Percentiles rank a stretch among this genome's conserved stretches.
These are phyloP conservation scores for Steinernema feltiae DNA, from an alignment of 1,140 invertebrate genomes.

Conservation along the genomic window DNA sequence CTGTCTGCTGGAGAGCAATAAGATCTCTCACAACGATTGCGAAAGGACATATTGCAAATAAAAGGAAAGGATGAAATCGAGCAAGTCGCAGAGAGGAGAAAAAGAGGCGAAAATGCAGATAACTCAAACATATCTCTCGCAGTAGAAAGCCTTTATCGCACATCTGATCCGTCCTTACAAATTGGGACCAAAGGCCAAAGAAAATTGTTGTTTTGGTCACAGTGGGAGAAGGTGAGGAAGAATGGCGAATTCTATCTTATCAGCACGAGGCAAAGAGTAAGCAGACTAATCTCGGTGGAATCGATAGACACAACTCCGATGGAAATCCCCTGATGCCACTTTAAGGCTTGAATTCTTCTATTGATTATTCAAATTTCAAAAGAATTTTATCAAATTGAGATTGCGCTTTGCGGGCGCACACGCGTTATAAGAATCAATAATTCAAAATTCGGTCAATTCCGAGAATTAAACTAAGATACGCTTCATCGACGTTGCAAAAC, in stretches of 20 bases:
- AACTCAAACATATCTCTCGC: neutral
- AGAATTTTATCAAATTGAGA: neutral
- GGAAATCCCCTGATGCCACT: constrained; percentile 11
- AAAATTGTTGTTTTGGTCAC: too few species aligned
- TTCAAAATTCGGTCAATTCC: neutral
- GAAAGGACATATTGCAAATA: neutral
- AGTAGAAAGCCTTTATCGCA: neutral
- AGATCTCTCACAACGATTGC: neutral
- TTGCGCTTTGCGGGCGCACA: neutral
- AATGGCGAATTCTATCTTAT: too few species aligned
- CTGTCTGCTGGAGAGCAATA: neutral
- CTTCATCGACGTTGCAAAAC: neutral
- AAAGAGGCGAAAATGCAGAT: neutral
- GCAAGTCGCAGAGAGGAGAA: neutral
- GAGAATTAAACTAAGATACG: neutral
- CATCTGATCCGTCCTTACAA: too few species aligned
- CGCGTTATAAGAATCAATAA: neutral
- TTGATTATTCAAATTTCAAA: constrained; percentile 14
- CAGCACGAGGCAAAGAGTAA: too few species aligned
- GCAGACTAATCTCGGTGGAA: neutral
- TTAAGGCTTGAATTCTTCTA: neutral
- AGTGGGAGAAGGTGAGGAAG: too few species aligned
- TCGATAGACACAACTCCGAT: neutral
- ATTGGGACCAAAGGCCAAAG: too few species aligned
- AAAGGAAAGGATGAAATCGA: neutral